These are phyloP conservation scores for Pissodes strobi DNA, from an alignment of 1,140 invertebrate species.

Conservation along the genomic window DNA sequence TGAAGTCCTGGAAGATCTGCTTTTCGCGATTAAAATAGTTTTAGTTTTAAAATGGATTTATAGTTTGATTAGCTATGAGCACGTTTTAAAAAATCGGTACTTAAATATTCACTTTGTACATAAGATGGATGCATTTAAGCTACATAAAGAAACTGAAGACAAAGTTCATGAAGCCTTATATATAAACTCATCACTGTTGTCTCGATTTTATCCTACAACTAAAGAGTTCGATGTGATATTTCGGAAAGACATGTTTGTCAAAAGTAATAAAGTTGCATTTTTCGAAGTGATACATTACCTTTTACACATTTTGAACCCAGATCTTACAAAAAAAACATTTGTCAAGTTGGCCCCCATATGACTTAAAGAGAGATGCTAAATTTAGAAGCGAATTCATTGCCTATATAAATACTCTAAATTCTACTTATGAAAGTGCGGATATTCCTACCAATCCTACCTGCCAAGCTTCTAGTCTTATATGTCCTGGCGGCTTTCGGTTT, in stretches of 20 bases:
- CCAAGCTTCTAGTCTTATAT: slow-evolving; percentile 47
- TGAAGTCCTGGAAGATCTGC: too few species aligned
- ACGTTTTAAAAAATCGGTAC: too few species aligned
- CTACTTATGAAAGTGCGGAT: slow-evolving; percentile 38
- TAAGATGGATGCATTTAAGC: slow-evolving; percentile 7
- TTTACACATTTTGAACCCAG: slow-evolving; percentile 41
- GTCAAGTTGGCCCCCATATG: slow-evolving; percentile 40
- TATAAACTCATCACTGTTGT: slow-evolving; percentile 38
- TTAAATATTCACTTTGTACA: too few species aligned
- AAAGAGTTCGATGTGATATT: slow-evolving; percentile 43
- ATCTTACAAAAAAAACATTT: slow-evolving; percentile 44
- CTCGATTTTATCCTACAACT: slow-evolving; percentile 36
- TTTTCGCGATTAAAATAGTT: too few species aligned
- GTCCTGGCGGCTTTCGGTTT: slow-evolving; percentile 47
- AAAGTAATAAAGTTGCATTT: slow-evolving; percentile 51
- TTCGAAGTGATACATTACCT: slow-evolving; percentile 47
- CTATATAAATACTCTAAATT: slow-evolving; percentile 46
- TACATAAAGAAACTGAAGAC: slow-evolving; percentile 33
- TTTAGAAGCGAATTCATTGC: slow-evolving; percentile 46
- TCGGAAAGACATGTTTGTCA: slow-evolving; percentile 51
- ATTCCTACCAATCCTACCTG: slow-evolving; percentile 46
- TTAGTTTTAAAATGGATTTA: too few species aligned
- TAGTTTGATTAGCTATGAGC: too few species aligned
- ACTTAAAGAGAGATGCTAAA: slow-evolving; percentile 42
- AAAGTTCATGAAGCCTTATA: slow-evolving; percentile 41